Conservation (phyloP, 2,888 invertebrate species). For the Platycheirus albimanus region DNA sequence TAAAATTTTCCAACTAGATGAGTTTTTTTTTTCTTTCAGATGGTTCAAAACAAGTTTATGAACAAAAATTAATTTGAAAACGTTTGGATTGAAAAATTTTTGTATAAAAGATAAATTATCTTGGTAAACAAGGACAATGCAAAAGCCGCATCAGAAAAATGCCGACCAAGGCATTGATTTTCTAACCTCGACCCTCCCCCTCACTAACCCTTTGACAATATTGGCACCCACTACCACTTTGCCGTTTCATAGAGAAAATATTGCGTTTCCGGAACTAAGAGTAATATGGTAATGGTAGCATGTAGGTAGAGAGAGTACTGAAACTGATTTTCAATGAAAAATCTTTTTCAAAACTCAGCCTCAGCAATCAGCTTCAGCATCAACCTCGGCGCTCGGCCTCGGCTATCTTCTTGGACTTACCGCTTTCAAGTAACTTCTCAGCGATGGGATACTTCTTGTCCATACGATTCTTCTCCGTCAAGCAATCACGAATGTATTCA, state of each 20-base stretch:
- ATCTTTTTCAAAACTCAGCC: too few species aligned
- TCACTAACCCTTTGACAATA: neutral
- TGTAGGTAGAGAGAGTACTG: too few species aligned
- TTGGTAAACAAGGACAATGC: neutral
- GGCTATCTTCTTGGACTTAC: slow-evolving; percentile 83
- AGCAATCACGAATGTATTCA: slow-evolving; percentile 89
- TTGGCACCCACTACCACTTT: too few species aligned
- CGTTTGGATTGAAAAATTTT: too few species aligned
- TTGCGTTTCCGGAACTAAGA: slow-evolving; percentile 21
- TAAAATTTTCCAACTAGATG: slow-evolving; percentile 14
- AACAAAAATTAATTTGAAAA: too few species aligned
- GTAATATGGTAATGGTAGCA: too few species aligned
- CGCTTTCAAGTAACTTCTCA: slow-evolving; percentile 88
- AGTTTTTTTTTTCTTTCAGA: slow-evolving; percentile 4
- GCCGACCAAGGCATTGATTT: slow-evolving; percentile 70
- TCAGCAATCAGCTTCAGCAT: too few species aligned
- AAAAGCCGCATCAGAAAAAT: slow-evolving; percentile 45
- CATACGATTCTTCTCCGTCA: slow-evolving; percentile 88
- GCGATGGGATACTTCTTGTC: slow-evolving; percentile 88
- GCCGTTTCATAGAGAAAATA: slow-evolving; percentile 4
- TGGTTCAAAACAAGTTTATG: neutral
- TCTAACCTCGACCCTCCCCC: slow-evolving; percentile 30
- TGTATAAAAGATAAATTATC: neutral
- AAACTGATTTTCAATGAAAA: slow-evolving; percentile 17
- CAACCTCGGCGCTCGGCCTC: too few species aligned